These are phyloP conservation scores for Epinotia nisella DNA, from an alignment of 2,888 invertebrate genomes.

Conservation along the genomic window DNA sequence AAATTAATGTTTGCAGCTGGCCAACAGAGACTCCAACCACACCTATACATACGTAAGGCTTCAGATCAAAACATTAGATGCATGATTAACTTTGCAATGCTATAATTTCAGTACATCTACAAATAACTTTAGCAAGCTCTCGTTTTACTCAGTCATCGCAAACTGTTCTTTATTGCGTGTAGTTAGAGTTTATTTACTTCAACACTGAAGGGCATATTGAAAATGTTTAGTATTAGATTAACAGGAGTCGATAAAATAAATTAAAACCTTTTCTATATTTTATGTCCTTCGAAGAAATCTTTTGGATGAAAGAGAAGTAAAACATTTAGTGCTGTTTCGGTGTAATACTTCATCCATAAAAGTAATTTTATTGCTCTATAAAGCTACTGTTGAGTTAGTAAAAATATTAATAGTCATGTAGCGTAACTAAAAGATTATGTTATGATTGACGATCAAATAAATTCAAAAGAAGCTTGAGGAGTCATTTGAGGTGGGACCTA, in stretches of 20 bases:
- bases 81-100: background rate
- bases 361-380: conserved; percentile 12
- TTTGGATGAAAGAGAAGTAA: conserved; percentile 10
- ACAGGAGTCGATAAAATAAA: conserved; percentile 8
- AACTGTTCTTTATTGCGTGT: background rate
- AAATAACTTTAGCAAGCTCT: conserved; percentile 13
- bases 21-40: background rate
- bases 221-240: conserved; percentile 1
- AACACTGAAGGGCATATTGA: background rate
- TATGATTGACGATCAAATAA: background rate
- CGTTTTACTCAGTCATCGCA: background rate
- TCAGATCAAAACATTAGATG: background rate
- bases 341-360: conserved; percentile 3
- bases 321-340: background rate
- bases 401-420: background rate
- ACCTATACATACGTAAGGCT: background rate
- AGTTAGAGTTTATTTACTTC: background rate
- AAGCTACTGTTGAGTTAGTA: conserved; percentile 11
- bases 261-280: conserved; percentile 29
- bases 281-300: background rate
- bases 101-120: conserved; percentile 13
- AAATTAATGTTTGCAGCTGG: background rate
- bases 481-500: background rate
- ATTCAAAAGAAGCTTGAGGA: background rate
- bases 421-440: background rate